Base-by-base conservation (phyloP, 2,113 vertebrate genomes). In the Takifugu flavidus region DNA sequence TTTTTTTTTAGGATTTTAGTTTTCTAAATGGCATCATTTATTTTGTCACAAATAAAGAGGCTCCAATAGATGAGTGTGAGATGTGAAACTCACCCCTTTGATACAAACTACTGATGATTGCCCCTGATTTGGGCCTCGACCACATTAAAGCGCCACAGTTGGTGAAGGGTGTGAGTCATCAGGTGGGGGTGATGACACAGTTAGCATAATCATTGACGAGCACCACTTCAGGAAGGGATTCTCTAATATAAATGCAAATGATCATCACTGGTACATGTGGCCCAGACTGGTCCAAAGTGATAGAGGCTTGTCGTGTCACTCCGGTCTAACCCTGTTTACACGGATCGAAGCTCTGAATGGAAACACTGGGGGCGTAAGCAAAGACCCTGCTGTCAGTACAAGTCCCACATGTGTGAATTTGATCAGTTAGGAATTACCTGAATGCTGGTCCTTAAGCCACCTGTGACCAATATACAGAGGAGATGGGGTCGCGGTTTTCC, bases 211-310 rank as follows among this genome's bases (percentile, higher is more conserved):
- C 59, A 59, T 39, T 56, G 71, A 61, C 63, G 77, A 86, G 83
- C 74, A 77, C 74, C 74, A 59, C 82, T 84, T 65, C 65, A 74
- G 59, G 65, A 67, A 15, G 49, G 14, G 3, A 74, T 66, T 78
- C 62, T 77, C 64, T 75, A 82, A 87, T 80, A 83, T 79, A 86
- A 80, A 83, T 86, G 82, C 87, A 84, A 86, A 88, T 86, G 70
- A 76, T 82, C 46, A 64, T 77, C 63, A 74, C 67, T 59, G 44
- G 45, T 70, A 69, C 47, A 75, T 75, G 79, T 69, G 67, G 67
- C 56, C 47, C 39, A 42, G 53, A 69, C 72, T 66, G 67, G 61
- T 49, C 80, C 77, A 77, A 45, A 67, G 45, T 64, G 61, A 67
- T 56, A 46, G 44, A n/a, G 56, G 51, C 52, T 20, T 62, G 62